Conservation (phyloP, 2,888 invertebrate genomes). For the Suillia variegata region DNA sequence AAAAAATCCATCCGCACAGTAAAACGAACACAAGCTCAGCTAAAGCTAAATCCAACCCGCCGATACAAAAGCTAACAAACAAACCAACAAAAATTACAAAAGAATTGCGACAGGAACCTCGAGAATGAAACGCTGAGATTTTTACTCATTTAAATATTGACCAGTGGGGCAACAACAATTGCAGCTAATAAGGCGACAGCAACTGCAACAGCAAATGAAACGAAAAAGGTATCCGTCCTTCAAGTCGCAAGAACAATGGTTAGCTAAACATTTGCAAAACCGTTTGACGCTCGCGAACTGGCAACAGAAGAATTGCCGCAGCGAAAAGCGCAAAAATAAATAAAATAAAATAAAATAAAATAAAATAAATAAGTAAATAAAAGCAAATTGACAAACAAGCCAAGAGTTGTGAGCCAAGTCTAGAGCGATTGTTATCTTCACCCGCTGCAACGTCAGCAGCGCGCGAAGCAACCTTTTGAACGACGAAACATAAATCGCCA, state of each 20-base stretch:
- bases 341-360: background rate
- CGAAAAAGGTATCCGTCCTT: conserved; percentile 6
- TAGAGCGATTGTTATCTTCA: no score
- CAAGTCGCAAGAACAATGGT: background rate
- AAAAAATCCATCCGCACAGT: conserved; percentile 35
- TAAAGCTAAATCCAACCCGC: no score
- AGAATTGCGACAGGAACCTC: conserved; percentile 19
- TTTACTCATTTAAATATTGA: conserved; percentile 20
- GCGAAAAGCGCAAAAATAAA: background rate
- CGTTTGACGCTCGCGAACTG: background rate
- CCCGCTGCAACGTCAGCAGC: no score
- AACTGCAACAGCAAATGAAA: background rate
- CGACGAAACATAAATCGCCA: no score
- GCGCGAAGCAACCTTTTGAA: no score
- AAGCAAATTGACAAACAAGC: background rate
- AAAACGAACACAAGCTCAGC: background rate
- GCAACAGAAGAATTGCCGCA: background rate
- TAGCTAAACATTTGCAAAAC: background rate
- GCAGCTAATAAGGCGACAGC: conserved; percentile 14
- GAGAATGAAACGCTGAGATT: no score
- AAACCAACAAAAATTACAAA: conserved; percentile 27
- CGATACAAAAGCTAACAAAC: conserved; percentile 2
- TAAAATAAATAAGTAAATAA: background rate
- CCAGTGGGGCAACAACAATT: conserved; percentile 2
- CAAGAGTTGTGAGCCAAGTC: background rate